Conservation (phyloP, 2,888 invertebrate genomes). For the Drosophila sordidula region DNA sequence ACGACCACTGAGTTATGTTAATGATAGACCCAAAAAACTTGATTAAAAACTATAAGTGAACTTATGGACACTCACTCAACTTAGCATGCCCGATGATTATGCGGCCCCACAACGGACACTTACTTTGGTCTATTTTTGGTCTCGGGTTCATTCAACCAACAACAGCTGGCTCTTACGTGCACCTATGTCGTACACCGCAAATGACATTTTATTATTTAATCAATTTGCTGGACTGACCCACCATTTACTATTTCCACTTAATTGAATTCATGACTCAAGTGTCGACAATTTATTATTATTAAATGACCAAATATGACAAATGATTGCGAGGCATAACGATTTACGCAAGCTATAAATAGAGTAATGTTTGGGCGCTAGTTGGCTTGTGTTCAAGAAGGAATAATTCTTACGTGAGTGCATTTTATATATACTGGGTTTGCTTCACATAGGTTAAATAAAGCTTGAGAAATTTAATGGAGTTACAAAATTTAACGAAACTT, state of each 20-base stretch:
- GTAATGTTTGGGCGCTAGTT: background rate
- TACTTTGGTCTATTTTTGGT: slow-evolving; percentile 11
- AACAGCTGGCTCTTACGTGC: slow-evolving; percentile 20
- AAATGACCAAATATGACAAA: slow-evolving; percentile 60
- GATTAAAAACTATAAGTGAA: slow-evolving; percentile 64
- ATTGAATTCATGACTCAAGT: slow-evolving; percentile 61
- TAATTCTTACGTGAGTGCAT: background rate
- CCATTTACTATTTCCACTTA: slow-evolving; percentile 58
- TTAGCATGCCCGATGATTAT: slow-evolving; percentile 19
- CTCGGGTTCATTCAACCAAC: slow-evolving; percentile 18
- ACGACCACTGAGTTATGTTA: slow-evolving; percentile 66
- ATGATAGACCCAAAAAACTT: slow-evolving; percentile 48
- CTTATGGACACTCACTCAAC: slow-evolving; percentile 41
- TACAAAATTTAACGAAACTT: background rate
- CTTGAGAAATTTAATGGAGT: background rate
- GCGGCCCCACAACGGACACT: slow-evolving; percentile 21
- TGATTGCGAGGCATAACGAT: slow-evolving; percentile 24
- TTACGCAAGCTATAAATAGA: slow-evolving; percentile 4
- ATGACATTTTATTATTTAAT: slow-evolving; percentile 61
- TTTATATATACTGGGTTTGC: too few relatives aligned
- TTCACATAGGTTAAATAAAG: too few relatives aligned
- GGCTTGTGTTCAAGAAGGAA: background rate
- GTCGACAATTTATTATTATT: slow-evolving; percentile 63
- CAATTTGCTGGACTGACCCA: slow-evolving; percentile 42
- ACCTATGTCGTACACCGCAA: slow-evolving; percentile 35